Base-by-base conservation (phyloP, 2,888 invertebrate genomes). In the Campoletis raptor region DNA sequence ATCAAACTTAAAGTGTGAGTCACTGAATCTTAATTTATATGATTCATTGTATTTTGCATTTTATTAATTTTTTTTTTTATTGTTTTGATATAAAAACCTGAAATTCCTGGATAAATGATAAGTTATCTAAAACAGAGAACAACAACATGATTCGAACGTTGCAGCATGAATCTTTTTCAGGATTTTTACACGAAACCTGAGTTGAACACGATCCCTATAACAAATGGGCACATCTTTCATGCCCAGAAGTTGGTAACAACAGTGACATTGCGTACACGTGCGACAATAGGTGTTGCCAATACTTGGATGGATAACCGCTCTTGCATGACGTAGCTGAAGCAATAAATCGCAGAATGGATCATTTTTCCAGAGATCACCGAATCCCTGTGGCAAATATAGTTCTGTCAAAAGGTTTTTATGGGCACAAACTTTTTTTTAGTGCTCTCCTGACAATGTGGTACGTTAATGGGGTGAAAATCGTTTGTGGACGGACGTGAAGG, bases 291-390 rank as follows among this genome's bases (percentile, higher is more conserved):
- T 76, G 40, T 42, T 64, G 45, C 61, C 57, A 57, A 64, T 76
- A 76, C 76, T 76, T 64, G 76, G 76, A 64, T 64, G 76, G 76
- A 64, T 76, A 64, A 76, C 57, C 74, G 74, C 40, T 74, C 61
- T 57, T 36, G n/a, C 37, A 52, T 24, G 40, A 36, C 48, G 54
- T 30, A 37, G 45, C 45, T 45, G 61, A 10, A 42, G 36, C 45
- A 42, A 64, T 76, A 64, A 48, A 76, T 76, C 76, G 42, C 42
- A 18, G 45, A 30, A 30, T n/a, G 61, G 30, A 30, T 45, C 64
- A 42, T 76, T 61, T 76, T 76, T 76, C n/a, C 42, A 18, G 57
- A 45, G 42, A 76, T 18, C 76, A 42, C 15, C 36, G 45, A 76
- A 42, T 76, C 42, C 76, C 61, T n/a, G 76, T 76, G 30, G 76